Base-by-base conservation (phyloP, 2,888 invertebrate genomes). In the Pseudococcus viburni region DNA sequence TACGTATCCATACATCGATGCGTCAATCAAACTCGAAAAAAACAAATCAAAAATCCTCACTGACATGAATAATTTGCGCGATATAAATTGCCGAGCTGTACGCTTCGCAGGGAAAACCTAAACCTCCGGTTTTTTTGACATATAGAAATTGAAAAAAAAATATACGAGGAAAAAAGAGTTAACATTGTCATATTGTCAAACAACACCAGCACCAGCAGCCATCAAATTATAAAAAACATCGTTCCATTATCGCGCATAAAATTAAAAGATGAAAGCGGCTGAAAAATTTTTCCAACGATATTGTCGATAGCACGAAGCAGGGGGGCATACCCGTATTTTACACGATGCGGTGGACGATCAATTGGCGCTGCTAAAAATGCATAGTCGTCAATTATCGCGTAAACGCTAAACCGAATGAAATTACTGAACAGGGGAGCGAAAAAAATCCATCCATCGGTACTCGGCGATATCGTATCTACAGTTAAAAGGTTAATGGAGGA, bases 141-240 rank as follows among this genome's bases (percentile, higher is more conserved):
- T n/a, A n/a, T 7, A 59, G n/a, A 59, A 19, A 59, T 7, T 19
- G 19, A 59, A 59, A 59, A 59, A 73, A 73, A 33, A 73, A 33
- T 33, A 33, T 15, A 6, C 1, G 15, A 26, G 17, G 22, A 39
- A 77, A 19, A 26, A 42, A n/a, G 42, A 39, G 42, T 39, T n/a
- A 80, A 80, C 80, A 80, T 80, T 80, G 80, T 80, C 80, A 80
- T 80, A 80, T 42, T 80, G 80, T 80, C 80, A 80, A 80, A 80
- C 39, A 77, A 73, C 33, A 33, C 4, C 33, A 59, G 19, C n/a
- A 19, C 19, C 59, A 59, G 59, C 59, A 39, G 42, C 42, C 80
- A 80, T 80, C 19, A 42, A 80, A 80, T 80, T 80, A 80, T 15
- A 73, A 80, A 73, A 73, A 73, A 80, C 17, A 80, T 80, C 42